Evolutionary conservation across 2,797 vertebrate species (phyloP), one percentile per base, ranked within the genome.

Genomic region (Protosalanx chinensis): DNA sequence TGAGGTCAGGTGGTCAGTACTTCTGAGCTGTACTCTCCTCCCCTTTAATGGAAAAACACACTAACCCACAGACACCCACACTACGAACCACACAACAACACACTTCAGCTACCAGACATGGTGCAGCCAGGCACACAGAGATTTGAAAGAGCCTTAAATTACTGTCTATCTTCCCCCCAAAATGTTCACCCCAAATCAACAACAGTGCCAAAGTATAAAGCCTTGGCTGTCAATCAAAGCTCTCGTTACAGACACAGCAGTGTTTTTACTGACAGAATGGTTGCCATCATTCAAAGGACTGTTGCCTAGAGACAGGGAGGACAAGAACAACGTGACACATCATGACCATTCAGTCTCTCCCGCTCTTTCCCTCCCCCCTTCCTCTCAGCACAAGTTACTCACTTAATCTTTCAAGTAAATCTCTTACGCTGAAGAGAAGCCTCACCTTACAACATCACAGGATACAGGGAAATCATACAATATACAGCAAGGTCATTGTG

Each of bases 241-340:
- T 49, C 65, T 30, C 15, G 41, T 6, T 49, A 29, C 30, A 51
- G 65, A 53, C 41, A 30, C 65, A 27, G 65, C 53, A 15, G 15
- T 51, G 15, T 10, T 8, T 10, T 32, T 32, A 27, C 20, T 20
- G 15, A 23, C 27, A 20, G 49, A 51, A 18, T 27, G 3, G 46
- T 51, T n/a, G 65, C 23, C 32, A 16, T 67, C 46, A 18, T 30
- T 67, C 41, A 56, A 53, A 27, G 49, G 16, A 16, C 46, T 67
- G 65, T 67, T 53, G 65, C 65, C 29, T 67, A 70, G 35, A 53
- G 61, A 70, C 64, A 8, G 49, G 20, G 49, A 53, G 67, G 70
- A 71, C 64, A 71, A 74, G 76, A 46, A 46, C 62, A 62, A 69
- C 58, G 67, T 74, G 66, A 37, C 49, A 16, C 56, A n/a, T 20